Evolutionary conservation across 2,113 vertebrate genomes (phyloP).

Genomic region (Ornithorhynchus anatinus): DNA sequence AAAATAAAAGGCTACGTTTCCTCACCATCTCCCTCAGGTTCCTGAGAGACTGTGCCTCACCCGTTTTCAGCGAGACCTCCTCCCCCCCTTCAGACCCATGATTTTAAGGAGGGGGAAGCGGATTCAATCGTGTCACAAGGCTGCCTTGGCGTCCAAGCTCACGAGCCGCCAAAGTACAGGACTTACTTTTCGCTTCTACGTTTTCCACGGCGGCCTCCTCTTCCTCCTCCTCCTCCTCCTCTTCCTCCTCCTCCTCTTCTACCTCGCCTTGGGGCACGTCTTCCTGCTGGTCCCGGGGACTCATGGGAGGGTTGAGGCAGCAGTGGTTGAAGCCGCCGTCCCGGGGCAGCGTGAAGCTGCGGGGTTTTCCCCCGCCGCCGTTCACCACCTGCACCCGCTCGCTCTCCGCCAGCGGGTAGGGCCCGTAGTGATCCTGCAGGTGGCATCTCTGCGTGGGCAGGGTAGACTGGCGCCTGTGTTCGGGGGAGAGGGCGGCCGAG

Average conservation of each 20-base stretch:
- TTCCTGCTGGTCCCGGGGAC: constrained; percentile 78
- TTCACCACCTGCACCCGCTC: constrained; percentile 75
- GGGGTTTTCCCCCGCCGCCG: constrained; percentile 86
- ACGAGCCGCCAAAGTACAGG: constrained; percentile 43
- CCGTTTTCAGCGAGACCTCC: constrained; percentile 23
- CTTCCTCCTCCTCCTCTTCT: constrained; percentile 71
- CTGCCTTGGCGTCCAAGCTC: constrained; percentile 13
- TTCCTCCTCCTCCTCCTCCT: constrained; percentile 62
- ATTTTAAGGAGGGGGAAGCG: constrained; percentile 12
- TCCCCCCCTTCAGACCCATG: constrained; percentile 16
- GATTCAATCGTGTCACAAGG: too few relatives aligned
- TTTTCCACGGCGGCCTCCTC: constrained; percentile 74
- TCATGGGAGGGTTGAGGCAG: constrained; percentile 81
- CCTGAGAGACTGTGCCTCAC: constrained; percentile 11
- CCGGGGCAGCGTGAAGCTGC: constrained; percentile 94
- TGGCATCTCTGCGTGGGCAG: constrained; percentile 93
- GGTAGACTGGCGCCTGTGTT: constrained; percentile 91
- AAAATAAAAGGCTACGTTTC: constrained; percentile 23
- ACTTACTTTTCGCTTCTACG: constrained; percentile 80
- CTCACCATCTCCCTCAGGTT: neutral
- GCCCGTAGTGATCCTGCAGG: constrained; percentile 92
- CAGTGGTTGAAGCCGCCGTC: constrained; percentile 92
- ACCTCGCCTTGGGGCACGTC: constrained; percentile 76
- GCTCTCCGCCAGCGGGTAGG: constrained; percentile 84
- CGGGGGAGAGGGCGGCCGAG: constrained; percentile 78